These are phyloP conservation scores for Sandelia bainsii DNA, from an alignment of 2,797 vertebrate genomes.

Conservation along the genomic window DNA sequence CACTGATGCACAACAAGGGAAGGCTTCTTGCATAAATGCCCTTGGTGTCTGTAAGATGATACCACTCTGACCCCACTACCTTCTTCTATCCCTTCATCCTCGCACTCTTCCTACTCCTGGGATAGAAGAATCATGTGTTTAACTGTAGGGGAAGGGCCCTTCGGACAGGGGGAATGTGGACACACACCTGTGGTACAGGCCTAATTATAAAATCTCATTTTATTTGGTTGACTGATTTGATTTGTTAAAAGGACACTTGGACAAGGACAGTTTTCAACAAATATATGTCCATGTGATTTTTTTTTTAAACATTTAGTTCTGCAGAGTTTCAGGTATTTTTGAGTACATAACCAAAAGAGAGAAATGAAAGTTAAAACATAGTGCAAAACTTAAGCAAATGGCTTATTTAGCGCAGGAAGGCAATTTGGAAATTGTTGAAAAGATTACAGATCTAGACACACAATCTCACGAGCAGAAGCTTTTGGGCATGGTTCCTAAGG, in stretches of 20 bases:
- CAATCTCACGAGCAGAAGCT: conserved; percentile 60
- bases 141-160: conserved; percentile 69
- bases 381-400: conserved; percentile 78
- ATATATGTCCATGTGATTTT: conserved; percentile 18
- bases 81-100: conserved; percentile 68
- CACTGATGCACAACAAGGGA: conserved; percentile 70
- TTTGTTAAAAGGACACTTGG: conserved; percentile 59
- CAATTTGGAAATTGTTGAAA: conserved; percentile 63
- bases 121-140: conserved; percentile 66
- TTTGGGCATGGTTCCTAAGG: conserved; percentile 72
- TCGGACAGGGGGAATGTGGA: conserved; percentile 67
- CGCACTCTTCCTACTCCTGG: conserved; percentile 55
- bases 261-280: conserved; percentile 49
- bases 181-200: conserved; percentile 71
- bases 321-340: conserved; percentile 52
- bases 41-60: conserved; percentile 80
- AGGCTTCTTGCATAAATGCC: conserved; percentile 62
- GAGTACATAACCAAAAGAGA: conserved; percentile 44
- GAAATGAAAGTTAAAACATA: conserved; percentile 70
- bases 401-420: conserved; percentile 63
- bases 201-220: conserved; percentile 45
- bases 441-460: conserved; percentile 39
- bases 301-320: not conserved
- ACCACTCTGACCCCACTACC: conserved; percentile 57
- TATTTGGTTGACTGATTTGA: conserved; percentile 16